These are phyloP conservation scores for Bufo bufo DNA, from an alignment of 2,113 vertebrate genomes.

Conservation along the genomic window DNA sequence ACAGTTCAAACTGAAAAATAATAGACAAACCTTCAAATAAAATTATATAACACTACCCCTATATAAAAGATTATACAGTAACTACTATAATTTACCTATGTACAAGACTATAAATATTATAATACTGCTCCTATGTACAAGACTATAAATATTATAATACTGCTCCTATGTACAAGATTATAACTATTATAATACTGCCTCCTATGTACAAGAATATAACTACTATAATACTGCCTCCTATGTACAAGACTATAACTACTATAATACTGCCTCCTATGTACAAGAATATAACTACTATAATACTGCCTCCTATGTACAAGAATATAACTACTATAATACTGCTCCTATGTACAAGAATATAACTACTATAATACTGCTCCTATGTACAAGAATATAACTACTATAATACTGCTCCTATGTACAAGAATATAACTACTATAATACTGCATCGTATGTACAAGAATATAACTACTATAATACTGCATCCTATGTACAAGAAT, in stretches of 20 bases:
- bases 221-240: too few relatives aligned
- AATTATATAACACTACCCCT: too few relatives aligned
- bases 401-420: background rate
- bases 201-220: background rate
- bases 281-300: too few relatives aligned
- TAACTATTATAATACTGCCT: background rate
- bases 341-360: background rate
- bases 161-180: too few relatives aligned
- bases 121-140: too few relatives aligned
- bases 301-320: too few relatives aligned
- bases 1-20: background rate
- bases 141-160: too few relatives aligned
- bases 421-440: conserved; percentile 22
- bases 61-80: background rate
- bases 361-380: conserved; percentile 11
- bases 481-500: too few relatives aligned
- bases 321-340: conserved; percentile 13
- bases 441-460: background rate
- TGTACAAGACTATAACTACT: background rate
- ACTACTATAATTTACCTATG: too few relatives aligned
- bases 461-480: background rate
- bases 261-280: too few relatives aligned
- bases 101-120: too few relatives aligned
- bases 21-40: background rate
- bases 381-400: conserved; percentile 14